Percentiles rank a stretch among this genome's conserved stretches.
Evolutionary conservation across 1,140 invertebrate genomes (phyloP).

Genomic region (Temnothorax longispinosus): DNA sequence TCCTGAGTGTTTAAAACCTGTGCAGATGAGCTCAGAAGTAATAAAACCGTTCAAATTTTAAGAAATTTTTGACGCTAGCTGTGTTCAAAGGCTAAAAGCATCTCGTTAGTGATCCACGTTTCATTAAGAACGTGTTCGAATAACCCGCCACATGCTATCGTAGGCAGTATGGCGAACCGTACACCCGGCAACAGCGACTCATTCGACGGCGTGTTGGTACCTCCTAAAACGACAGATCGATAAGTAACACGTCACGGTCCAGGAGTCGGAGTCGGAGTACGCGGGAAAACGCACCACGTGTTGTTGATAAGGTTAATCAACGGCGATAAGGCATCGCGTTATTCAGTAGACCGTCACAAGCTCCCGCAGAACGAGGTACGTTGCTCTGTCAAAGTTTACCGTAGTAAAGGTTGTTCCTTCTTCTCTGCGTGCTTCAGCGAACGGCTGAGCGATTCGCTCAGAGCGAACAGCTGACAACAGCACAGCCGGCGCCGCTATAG

Average conservation of each 20-base stretch:
- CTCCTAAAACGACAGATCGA: slow-evolving; percentile 40
- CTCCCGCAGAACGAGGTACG: slow-evolving; percentile 48
- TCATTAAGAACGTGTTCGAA: background rate
- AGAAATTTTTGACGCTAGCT: background rate
- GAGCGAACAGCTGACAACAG: slow-evolving; percentile 54
- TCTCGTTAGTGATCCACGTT: background rate
- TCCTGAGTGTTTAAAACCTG: background rate
- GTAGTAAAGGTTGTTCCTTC: background rate
- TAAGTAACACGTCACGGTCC: slow-evolving; percentile 17
- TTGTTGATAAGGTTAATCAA: slow-evolving; percentile 62
- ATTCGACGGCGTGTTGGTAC: slow-evolving; percentile 16
- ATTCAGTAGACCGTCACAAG: background rate
- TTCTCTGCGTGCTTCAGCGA: background rate
- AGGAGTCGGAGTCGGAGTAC: background rate
- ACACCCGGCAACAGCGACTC: slow-evolving; percentile 31
- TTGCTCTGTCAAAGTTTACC: background rate
- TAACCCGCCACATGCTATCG: background rate
- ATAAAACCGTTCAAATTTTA: background rate
- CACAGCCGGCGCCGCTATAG: slow-evolving; percentile 19
- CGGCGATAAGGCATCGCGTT: slow-evolving; percentile 44
- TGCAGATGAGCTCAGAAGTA: background rate
- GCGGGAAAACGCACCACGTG: slow-evolving; percentile 44
- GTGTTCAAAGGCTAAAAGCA: background rate
- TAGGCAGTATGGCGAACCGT: background rate
- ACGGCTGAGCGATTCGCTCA: too few relatives aligned